A percentile compares a stretch with the other conserved stretches of the same genome.
phyloP scores from a whole-genome alignment of 2,113 vertebrate species.

The Lampris megalopsis region DNA sequence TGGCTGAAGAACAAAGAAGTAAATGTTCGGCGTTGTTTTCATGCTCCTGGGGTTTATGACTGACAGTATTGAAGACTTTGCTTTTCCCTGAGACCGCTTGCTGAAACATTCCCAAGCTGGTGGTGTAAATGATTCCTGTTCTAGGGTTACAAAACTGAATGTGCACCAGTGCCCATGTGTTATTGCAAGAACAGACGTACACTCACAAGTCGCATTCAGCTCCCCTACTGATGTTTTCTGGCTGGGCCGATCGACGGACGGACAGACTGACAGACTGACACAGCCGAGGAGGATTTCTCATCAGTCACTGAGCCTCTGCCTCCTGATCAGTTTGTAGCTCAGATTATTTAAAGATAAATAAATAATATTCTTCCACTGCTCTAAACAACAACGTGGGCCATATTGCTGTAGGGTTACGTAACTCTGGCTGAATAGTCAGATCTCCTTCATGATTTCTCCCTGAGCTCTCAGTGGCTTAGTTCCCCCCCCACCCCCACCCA shows the following conservation, averaged over 20 bases:
- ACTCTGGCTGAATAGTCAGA: constrained; percentile 67
- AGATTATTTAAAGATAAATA: constrained; percentile 59
- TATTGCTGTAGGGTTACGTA: constrained; percentile 69
- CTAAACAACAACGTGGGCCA: constrained; percentile 66
- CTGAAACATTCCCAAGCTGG: neutral
- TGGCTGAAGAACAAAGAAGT: constrained; percentile 7
- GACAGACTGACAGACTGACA: neutral
- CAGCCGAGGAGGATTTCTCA: constrained; percentile 52
- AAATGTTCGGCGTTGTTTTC: neutral
- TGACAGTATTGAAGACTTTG: constrained; percentile 3
- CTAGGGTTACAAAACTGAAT: neutral
- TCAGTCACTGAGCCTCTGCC: constrained; percentile 50
- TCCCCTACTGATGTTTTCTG: constrained; percentile 24
- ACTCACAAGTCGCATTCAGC: constrained; percentile 23
- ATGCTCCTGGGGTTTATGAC: neutral
- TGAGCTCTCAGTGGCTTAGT: constrained; percentile 68
- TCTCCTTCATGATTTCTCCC: constrained; percentile 77
- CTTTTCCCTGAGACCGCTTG: neutral
- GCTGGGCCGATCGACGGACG: no score
- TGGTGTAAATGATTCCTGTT: neutral
- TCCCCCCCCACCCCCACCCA: constrained; percentile 17
- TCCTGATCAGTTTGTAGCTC: constrained; percentile 31
- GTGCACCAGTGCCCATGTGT: neutral
- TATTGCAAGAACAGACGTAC: constrained; percentile 6
- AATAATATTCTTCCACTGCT: constrained; percentile 53